phyloP scores from a whole-genome alignment of 2,797 vertebrate species.

The Coregonus suidteri region DNA sequence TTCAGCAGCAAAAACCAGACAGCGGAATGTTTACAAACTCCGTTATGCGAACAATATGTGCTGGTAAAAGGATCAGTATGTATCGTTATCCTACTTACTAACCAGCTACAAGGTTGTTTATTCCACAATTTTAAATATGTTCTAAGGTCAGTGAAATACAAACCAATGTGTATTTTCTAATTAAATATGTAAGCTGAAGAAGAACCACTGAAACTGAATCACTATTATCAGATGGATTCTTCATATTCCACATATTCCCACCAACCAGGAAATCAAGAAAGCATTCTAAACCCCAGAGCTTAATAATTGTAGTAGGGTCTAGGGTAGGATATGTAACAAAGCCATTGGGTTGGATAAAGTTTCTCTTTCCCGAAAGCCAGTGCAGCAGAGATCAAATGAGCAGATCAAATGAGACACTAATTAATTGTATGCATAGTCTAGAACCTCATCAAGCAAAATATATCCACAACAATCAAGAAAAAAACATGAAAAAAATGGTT shows the following conservation, averaged over 20 bases:
- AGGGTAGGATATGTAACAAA: not conserved
- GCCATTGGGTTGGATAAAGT: not conserved
- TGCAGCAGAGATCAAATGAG: conserved; percentile 18
- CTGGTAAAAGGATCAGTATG: not conserved
- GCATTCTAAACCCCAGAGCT: not conserved
- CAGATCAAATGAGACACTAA: conserved; percentile 24
- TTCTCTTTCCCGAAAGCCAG: conserved; percentile 19
- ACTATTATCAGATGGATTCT: not conserved
- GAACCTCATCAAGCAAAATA: conserved; percentile 12
- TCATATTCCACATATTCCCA: not conserved
- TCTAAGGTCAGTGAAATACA: conserved; percentile 2
- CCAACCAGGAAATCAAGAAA: not conserved
- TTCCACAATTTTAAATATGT: not conserved
- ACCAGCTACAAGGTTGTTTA: not conserved
- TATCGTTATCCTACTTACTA: not conserved
- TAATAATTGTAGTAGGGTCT: not conserved
- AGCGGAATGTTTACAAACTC: too few species aligned
- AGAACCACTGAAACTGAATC: not conserved
- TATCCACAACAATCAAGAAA: conserved; percentile 13
- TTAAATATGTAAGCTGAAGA: not conserved
- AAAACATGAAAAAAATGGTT: not conserved
- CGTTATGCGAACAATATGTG: not conserved
- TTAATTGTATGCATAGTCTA: conserved; percentile 14
- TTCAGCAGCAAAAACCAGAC: too few species aligned
- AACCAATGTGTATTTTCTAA: not conserved